Evolutionary conservation across 2,797 vertebrate genomes (phyloP).

Genomic region (Pangasius larnaudii): DNA sequence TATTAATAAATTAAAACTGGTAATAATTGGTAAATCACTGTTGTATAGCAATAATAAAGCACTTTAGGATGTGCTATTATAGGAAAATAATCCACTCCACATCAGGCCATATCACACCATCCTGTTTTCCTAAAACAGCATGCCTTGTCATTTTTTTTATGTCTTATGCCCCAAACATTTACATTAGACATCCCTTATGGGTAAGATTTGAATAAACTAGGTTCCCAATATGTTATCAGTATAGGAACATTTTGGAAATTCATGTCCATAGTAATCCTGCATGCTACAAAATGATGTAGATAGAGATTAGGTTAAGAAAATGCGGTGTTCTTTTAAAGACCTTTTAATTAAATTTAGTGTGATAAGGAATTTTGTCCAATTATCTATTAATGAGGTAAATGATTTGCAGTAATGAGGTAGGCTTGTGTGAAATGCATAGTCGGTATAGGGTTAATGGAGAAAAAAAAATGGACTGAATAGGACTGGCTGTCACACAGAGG

Average conservation of each 20-base stretch:
- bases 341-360: slow-evolving; percentile 28
- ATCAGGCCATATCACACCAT: neutral
- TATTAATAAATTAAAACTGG: neutral
- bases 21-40: slow-evolving; percentile 8
- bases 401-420: slow-evolving; percentile 42
- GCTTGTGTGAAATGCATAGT: slow-evolving; percentile 20
- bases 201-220: neutral
- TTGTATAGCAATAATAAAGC: neutral
- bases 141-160: neutral
- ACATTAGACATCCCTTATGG: neutral
- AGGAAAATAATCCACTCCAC: neutral
- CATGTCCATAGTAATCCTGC: neutral
- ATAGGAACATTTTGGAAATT: neutral
- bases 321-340: slow-evolving; percentile 18
- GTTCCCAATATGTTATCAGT: neutral
- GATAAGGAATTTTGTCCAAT: slow-evolving; percentile 33
- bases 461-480: neutral
- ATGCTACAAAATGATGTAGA: slow-evolving; percentile 8
- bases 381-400: slow-evolving; percentile 46
- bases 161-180: neutral
- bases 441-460: slow-evolving; percentile 27
- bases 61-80: neutral
- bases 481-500: slow-evolving; percentile 4
- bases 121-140: slow-evolving; percentile 2
- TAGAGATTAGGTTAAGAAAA: slow-evolving; percentile 19